Evolutionary conservation across 2,888 invertebrate species (phyloP).

Genomic region (Scrobipalpa costella): DNA sequence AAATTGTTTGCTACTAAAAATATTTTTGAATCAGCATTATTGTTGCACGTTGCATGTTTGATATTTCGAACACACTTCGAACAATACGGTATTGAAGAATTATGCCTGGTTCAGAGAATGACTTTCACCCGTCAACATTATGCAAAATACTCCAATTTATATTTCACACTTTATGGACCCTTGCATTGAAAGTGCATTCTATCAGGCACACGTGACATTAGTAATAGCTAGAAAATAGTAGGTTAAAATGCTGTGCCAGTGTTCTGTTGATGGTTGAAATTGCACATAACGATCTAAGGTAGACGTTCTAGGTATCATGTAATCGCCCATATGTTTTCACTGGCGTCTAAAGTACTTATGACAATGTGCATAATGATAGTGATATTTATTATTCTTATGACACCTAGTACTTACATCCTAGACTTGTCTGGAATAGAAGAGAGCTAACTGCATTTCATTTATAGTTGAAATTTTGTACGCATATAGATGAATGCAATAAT

Average conservation of each 20-base stretch:
- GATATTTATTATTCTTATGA: too few relatives aligned
- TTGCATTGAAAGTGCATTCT: constrained; percentile 27
- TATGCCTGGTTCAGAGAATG: neutral
- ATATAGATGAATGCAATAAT: constrained; percentile 46
- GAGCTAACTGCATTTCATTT: constrained; percentile 54
- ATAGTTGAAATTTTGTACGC: constrained; percentile 61
- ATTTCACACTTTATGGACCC: constrained; percentile 18
- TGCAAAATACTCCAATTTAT: constrained; percentile 3
- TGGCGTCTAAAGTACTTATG: neutral
- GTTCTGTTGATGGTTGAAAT: constrained; percentile 34
- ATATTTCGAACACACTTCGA: neutral
- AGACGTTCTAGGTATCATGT: constrained; percentile 13
- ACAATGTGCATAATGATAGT: neutral
- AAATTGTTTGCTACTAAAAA: constrained; percentile 20
- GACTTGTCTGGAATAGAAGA: constrained; percentile 46
- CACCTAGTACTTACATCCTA: too few relatives aligned
- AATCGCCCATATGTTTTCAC: constrained; percentile 22
- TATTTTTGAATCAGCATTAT: constrained; percentile 19
- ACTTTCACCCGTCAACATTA: constrained; percentile 11
- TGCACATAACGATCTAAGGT: constrained; percentile 23
- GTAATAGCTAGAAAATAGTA: constrained; percentile 38
- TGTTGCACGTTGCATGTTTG: neutral
- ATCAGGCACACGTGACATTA: constrained; percentile 23
- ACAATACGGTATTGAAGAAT: neutral
- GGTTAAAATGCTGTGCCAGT: constrained; percentile 36